phyloP scores from a whole-genome alignment of 2,113 vertebrate genomes.

The Nymphicus hollandicus region DNA sequence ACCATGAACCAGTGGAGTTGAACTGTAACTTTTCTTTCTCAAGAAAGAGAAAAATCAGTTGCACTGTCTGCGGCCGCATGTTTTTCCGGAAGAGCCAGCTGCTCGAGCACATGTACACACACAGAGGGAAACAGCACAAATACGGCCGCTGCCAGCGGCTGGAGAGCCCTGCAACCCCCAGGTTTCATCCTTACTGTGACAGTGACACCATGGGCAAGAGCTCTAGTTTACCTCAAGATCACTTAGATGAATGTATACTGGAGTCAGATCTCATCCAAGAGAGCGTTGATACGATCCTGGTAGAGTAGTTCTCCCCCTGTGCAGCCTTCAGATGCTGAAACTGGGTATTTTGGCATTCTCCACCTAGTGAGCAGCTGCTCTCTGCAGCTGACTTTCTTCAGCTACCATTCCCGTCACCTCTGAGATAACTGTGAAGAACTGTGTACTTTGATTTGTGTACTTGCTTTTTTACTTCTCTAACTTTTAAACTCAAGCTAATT shows the following conservation, averaged over 20 bases:
- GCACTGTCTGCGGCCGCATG: constrained; percentile 85
- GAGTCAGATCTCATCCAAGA: constrained; percentile 89
- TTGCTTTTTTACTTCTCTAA: constrained; percentile 11
- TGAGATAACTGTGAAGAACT: constrained; percentile 14
- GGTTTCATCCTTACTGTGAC: constrained; percentile 79
- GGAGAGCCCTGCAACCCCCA: constrained; percentile 77
- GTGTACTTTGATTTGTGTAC: background rate
- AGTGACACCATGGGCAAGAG: constrained; percentile 66
- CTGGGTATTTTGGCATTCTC: background rate
- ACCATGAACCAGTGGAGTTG: constrained; percentile 82
- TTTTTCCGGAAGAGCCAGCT: constrained; percentile 90
- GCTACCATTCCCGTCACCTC: background rate
- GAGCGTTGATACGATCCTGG: constrained; percentile 81
- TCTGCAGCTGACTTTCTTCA: background rate
- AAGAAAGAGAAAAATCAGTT: constrained; percentile 89
- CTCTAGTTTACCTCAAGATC: constrained; percentile 79
- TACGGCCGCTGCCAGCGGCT: constrained; percentile 82
- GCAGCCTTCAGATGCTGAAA: background rate
- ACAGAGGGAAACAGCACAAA: constrained; percentile 86
- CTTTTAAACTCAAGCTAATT: background rate
- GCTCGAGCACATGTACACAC: constrained; percentile 92
- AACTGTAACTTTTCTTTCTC: constrained; percentile 85
- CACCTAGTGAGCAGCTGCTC: background rate
- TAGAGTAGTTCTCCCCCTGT: constrained; percentile 73
- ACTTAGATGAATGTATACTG: constrained; percentile 84